A percentile compares a stretch with the other conserved stretches of the same genome.
These are phyloP conservation scores for Sinocyclocheilus grahami DNA, from an alignment of 2,113 vertebrate genomes.

Conservation along the genomic window DNA sequence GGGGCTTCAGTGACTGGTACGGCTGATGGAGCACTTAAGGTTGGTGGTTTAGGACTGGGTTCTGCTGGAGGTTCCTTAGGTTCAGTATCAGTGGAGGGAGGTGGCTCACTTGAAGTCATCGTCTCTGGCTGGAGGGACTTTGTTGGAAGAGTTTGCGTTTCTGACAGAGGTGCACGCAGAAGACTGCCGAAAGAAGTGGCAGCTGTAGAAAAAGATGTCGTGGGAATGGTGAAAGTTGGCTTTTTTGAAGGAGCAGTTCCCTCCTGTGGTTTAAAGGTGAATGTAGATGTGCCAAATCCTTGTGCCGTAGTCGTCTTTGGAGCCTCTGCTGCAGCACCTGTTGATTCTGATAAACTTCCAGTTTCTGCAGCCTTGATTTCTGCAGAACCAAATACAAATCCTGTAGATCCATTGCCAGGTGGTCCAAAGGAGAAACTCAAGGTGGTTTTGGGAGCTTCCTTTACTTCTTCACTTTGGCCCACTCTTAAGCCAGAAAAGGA, in stretches of 20 bases:
- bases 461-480: conserved; percentile 80
- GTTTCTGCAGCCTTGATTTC: conserved; percentile 71
- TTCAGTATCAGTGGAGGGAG: background rate
- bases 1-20: conserved; percentile 55
- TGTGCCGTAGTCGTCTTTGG: conserved; percentile 57
- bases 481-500: conserved; percentile 90
- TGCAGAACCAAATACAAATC: conserved; percentile 71
- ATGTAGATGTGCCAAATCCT: background rate
- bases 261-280: conserved; percentile 14
- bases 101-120: background rate
- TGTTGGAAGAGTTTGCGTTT: conserved; percentile 55
- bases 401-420: conserved; percentile 49
- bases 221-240: background rate
- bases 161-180: conserved; percentile 56
- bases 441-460: conserved; percentile 64
- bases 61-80: conserved; percentile 24
- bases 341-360: conserved; percentile 23
- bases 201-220: conserved; percentile 52
- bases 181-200: conserved; percentile 58
- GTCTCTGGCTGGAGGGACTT: conserved; percentile 63
- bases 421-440: conserved; percentile 56
- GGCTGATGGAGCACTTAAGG: conserved; percentile 25
- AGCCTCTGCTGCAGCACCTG: conserved; percentile 38
- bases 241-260: conserved; percentile 75
- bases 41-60: conserved; percentile 13